phyloP scores from a whole-genome alignment of 2,113 vertebrate species.

The Enhydra lutris region DNA sequence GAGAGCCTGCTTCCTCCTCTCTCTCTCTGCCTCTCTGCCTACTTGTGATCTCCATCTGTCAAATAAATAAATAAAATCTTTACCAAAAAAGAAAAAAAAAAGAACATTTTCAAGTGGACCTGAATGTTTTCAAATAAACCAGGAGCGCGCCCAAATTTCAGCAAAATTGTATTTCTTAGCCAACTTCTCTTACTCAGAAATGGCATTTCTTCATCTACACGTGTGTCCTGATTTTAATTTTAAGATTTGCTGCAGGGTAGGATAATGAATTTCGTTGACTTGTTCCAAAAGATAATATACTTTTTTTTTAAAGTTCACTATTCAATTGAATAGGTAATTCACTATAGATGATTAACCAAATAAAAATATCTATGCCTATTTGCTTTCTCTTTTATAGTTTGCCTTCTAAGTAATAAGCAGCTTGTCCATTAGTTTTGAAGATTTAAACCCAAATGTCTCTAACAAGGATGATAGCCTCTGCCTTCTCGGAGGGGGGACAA shows the following conservation, averaged over 20 bases:
- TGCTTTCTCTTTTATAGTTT: background rate
- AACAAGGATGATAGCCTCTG: background rate
- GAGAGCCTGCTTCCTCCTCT: no score
- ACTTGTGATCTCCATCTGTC: no score
- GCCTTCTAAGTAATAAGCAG: background rate
- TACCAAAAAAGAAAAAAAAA: no score
- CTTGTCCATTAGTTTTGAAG: background rate
- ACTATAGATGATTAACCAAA: background rate
- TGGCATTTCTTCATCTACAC: background rate
- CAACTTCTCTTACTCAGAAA: background rate
- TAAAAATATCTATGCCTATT: background rate
- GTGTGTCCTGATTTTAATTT: background rate
- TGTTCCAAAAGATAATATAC: background rate
- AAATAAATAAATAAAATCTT: no score
- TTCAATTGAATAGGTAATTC: background rate
- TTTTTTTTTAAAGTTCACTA: background rate
- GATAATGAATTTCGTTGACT: background rate
- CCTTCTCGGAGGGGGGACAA: background rate
- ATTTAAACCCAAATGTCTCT: background rate
- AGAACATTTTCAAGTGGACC: background rate
- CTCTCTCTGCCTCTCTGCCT: no score
- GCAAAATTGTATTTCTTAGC: background rate
- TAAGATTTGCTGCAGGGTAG: background rate
- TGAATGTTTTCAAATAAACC: background rate
- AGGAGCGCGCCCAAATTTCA: background rate